Evolutionary conservation across 2,888 invertebrate species (phyloP).

Genomic region (Acleris laterana): DNA sequence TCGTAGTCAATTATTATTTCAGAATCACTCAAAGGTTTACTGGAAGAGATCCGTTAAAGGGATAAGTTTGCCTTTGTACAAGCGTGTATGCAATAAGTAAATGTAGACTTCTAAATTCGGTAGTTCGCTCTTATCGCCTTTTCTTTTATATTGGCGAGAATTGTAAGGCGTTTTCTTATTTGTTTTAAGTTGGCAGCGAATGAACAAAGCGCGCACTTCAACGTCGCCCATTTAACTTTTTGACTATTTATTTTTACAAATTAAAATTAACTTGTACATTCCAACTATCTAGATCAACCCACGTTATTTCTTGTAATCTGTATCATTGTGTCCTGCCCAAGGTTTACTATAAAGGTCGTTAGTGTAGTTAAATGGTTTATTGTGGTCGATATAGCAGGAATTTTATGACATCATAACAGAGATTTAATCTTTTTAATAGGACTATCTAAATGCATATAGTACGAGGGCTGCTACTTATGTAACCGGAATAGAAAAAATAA

Average conservation of each 20-base stretch:
- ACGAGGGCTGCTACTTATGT: too few species aligned
- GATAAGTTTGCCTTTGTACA: too few species aligned
- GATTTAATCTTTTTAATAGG: slow-evolving; percentile 6
- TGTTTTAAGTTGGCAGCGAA: slow-evolving; percentile 13
- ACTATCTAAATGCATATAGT: not conserved
- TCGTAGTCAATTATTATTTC: too few species aligned
- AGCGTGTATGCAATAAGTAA: too few species aligned
- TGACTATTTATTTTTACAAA: slow-evolving; percentile 2
- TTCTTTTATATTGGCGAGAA: too few species aligned
- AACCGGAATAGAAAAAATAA: too few species aligned
- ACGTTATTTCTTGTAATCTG: slow-evolving; percentile 1
- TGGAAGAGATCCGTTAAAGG: too few species aligned
- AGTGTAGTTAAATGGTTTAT: slow-evolving; percentile 9
- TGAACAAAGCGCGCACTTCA: slow-evolving; percentile 6
- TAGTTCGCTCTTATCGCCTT: too few species aligned
- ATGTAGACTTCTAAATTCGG: too few species aligned
- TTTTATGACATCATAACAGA: slow-evolving; percentile 19
- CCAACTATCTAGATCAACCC: not conserved
- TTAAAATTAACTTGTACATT: not conserved
- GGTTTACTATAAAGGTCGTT: slow-evolving; percentile 14
- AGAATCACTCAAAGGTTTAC: too few species aligned
- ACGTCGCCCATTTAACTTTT: slow-evolving; percentile 7
- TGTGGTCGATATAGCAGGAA: slow-evolving; percentile 18
- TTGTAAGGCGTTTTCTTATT: slow-evolving; percentile 3
- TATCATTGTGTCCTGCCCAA: slow-evolving; percentile 1